Evolutionary conservation across 2,888 invertebrate species (phyloP).

Genomic region (Stenolophus ochropezus): DNA sequence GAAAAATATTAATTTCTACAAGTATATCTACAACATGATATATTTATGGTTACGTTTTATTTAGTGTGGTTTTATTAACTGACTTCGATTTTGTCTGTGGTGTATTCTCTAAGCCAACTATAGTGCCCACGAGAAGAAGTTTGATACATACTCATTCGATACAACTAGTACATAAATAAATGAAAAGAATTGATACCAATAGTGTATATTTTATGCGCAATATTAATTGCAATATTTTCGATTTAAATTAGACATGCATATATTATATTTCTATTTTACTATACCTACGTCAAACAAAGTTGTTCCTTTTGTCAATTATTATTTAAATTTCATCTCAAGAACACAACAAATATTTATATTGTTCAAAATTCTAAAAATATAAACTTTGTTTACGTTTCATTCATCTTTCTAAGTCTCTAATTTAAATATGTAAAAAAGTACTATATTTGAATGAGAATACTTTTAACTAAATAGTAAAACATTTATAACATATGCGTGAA

Average conservation of each 20-base stretch:
- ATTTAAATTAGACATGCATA: not conserved
- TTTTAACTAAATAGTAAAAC: not conserved
- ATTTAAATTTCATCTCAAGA: conserved; percentile 8
- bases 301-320: not conserved
- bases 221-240: too few relatives aligned
- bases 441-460: not conserved
- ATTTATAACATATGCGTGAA: not conserved
- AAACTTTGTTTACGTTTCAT: conserved; percentile 6
- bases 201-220: too few relatives aligned
- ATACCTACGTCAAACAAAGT: not conserved
- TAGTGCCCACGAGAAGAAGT: too few relatives aligned
- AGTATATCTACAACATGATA: too few relatives aligned
- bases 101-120: too few relatives aligned
- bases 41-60: too few relatives aligned
- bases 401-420: not conserved
- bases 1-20: too few relatives aligned
- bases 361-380: not conserved
- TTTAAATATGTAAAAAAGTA: not conserved
- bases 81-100: too few relatives aligned
- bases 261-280: not conserved
- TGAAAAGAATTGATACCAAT: too few relatives aligned
- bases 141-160: too few relatives aligned
- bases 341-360: not conserved
- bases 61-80: too few relatives aligned
- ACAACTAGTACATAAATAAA: too few relatives aligned